Evolutionary conservation across 2,113 vertebrate genomes (phyloP).

Genomic region (Hemicordylus capensis): DNA sequence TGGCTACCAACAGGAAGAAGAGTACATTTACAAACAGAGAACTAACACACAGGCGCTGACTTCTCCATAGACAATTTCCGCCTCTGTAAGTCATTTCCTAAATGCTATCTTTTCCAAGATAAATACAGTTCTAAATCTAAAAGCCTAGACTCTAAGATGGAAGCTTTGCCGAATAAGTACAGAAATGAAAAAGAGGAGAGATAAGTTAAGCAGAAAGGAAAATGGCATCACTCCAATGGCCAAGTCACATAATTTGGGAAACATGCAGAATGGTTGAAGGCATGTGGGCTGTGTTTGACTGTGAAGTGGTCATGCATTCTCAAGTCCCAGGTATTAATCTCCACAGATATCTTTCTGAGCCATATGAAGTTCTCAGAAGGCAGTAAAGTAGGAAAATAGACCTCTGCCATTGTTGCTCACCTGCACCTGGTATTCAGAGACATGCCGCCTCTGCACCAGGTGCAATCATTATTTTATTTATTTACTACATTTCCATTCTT

Average conservation of each 20-base stretch:
- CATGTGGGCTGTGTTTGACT: neutral
- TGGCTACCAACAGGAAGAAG: neutral
- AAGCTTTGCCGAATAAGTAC: neutral
- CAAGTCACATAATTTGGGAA: neutral
- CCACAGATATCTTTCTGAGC: neutral
- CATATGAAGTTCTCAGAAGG: neutral
- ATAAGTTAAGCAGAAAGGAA: neutral
- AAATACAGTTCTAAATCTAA: neutral
- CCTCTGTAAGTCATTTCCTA: neutral
- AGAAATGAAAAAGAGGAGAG: neutral
- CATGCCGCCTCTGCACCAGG: no score
- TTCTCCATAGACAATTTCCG: neutral
- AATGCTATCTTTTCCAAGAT: neutral
- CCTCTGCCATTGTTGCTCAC: no score
- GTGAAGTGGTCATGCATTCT: neutral
- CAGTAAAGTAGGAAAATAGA: neutral
- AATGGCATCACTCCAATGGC: neutral
- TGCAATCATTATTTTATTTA: no score
- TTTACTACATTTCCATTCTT: no score
- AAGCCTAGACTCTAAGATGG: neutral
- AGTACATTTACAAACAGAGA: neutral
- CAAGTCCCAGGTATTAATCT: neutral
- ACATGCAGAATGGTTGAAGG: neutral
- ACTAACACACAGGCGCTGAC: neutral
- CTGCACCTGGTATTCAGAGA: no score